Evolutionary conservation across 2,113 vertebrate genomes (phyloP).

Genomic region (Gasterosteus aculeatus): DNA sequence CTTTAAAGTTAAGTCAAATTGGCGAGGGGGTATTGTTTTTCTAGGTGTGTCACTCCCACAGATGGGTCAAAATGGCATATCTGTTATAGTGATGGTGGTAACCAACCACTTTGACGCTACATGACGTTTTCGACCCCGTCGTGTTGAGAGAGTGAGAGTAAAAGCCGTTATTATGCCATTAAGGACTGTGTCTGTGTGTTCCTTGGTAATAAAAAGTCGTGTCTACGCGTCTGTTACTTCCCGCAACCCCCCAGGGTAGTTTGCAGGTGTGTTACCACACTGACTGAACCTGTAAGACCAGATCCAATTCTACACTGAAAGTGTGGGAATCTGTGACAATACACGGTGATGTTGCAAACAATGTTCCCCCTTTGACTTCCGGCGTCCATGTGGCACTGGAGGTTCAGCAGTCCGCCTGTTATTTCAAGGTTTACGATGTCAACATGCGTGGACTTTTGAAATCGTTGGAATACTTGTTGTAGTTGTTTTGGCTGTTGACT

Average conservation of each 20-base stretch:
- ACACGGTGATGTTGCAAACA: conserved; percentile 19
- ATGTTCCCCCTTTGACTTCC: conserved; percentile 23
- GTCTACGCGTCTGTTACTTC: conserved; percentile 11
- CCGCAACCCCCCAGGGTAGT: conserved; percentile 2
- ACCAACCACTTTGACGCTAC: conserved; percentile 9
- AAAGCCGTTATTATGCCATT: conserved; percentile 38
- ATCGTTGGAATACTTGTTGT: not conserved
- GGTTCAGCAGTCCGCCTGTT: conserved; percentile 29
- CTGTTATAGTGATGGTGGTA: conserved; percentile 15
- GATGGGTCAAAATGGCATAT: not conserved
- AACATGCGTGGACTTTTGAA: not conserved
- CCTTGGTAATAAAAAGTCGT: conserved; percentile 45
- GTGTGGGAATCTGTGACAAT: conserved; percentile 56
- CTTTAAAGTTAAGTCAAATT: conserved; percentile 36
- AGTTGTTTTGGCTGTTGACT: not conserved
- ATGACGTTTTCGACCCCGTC: conserved; percentile 21
- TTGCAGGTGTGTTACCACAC: conserved; percentile 60
- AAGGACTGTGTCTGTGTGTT: conserved; percentile 53
- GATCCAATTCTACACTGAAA: conserved; percentile 63
- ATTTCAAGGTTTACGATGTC: conserved; percentile 31
- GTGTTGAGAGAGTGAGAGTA: conserved; percentile 1
- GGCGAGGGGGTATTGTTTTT: conserved; percentile 19
- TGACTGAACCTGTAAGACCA: conserved; percentile 72
- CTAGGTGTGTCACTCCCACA: conserved; percentile 20
- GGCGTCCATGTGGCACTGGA: not conserved